Base-by-base conservation (phyloP, 2,888 invertebrate genomes). In the Phengaris arion region DNA sequence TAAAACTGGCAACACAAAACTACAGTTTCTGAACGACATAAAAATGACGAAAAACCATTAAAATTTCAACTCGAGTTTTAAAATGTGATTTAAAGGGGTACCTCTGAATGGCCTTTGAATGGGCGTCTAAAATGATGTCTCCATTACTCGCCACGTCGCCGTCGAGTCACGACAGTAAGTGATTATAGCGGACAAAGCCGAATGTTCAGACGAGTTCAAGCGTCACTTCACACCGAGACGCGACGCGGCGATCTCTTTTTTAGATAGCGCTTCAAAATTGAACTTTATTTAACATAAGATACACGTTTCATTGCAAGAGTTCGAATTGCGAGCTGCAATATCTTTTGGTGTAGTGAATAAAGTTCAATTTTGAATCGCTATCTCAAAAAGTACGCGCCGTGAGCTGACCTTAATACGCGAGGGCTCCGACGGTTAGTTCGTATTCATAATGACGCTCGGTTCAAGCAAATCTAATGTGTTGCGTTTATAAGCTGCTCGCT, bases 111-210 rank as follows among this genome's bases (percentile, higher is more conserved):
- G 76, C 70, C 64, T 54, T 69, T 70, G 74, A 77, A 74, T 73
- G 74, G 75, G 74, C n/a, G 77, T 81, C 78, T 76, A 78, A 79
- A 79, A 77, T 35, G 70, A 74, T 76, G 78, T 79, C 78, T 76
- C 77, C 76, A 77, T 78, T 79, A 77, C 77, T 76, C 76, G 76
- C 76, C 74, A 74, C 59, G 72, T 76, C 72, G 76, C 48, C 68
- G 68, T 15, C 51, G 15, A 51, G 52, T 45, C 70, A 55, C 55
- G 54, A 84, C 84, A 84, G 87, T 91, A 89, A 91, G 91, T 92
- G 91, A 92, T 92, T 91, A 91, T 89, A 90, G 88, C 88, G 87
- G 87, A 91, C 90, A 91, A 89, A 89, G 88, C 82, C 81, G 84
- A 88, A 86, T 85, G 87, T 88, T 84, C 85, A 85, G 90, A 90